Evolutionary conservation across 2,888 invertebrate genomes (phyloP), one percentile per base, ranked within the genome.

Genomic region (Chrysina gloriosa): DNA sequence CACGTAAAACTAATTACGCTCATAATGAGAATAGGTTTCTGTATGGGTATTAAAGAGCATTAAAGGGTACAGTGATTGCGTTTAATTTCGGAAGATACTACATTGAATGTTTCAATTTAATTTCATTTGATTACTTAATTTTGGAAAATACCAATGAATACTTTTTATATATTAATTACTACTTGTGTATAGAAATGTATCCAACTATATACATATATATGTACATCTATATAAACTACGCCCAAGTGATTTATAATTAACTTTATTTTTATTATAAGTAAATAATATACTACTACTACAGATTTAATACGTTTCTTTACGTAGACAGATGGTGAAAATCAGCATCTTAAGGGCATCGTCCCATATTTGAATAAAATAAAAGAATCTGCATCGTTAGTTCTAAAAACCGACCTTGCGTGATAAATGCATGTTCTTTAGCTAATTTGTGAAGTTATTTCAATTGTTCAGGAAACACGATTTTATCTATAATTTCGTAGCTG

Each of bases 391-490:
- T 72, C 74, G 36, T 73, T 74, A 74, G 73, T 75, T 72, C 71
- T 71, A 74, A 76, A 77, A 77, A 74, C 72, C 70, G 68, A 72
- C 70, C 71, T 68, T 69, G 73, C 71, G 73, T 75, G 77, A 77
- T 76, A 75, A 78, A 77, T 77, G 77, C 69, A 69, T 67, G 74
- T 72, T 76, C 73, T 78, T 77, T 74, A 74, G 74, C 72, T 78
- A 77, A 78, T 77, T 76, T 75, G 75, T 73, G 75, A 76, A 72
- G 75, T 76, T 76, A 76, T 76, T 75, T 77, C 77, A 76, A 76
- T 78, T 76, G 76, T 68, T 69, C 71, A 70, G 75, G 73, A 76
- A 76, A 73, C 73, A 72, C 71, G 70, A 69, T 73, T 72, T 75
- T 74, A 75, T 75, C 75, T n/a, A 36, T 64, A 64, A 64, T 64